Percentiles rank a stretch among this genome's conserved stretches.
These are phyloP conservation scores for Todus mexicanus DNA, from an alignment of 2,797 vertebrate species.

Conservation along the genomic window DNA sequence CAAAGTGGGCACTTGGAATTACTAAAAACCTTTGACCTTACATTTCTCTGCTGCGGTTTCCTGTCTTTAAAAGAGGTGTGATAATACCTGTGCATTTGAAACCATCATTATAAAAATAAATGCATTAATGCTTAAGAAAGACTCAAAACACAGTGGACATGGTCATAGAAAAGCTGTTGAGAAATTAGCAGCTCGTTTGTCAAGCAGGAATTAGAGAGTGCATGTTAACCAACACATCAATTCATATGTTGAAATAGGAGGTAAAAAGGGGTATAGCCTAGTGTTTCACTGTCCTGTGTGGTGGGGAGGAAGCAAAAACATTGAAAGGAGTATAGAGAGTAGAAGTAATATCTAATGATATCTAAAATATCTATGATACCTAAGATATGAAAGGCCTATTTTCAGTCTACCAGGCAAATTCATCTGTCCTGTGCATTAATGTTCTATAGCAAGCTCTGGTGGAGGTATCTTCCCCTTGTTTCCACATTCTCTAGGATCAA, in stretches of 20 bases:
- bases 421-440: background rate
- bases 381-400: background rate
- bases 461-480: background rate
- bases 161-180: background rate
- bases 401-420: background rate
- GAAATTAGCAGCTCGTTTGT: background rate
- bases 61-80: background rate
- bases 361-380: background rate
- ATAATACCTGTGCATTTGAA: background rate
- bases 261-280: background rate
- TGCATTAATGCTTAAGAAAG: background rate
- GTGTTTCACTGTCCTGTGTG: rapidly evolving
- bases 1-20: background rate
- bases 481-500: background rate
- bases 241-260: background rate
- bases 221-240: background rate
- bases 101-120: background rate
- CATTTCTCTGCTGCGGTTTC: background rate
- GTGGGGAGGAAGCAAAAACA: background rate
- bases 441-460: background rate
- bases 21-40: background rate
- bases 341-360: background rate
- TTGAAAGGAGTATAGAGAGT: background rate
- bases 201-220: background rate
- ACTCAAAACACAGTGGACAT: background rate